Evolutionary conservation across 2,797 vertebrate species (phyloP), one percentile per base, ranked within the genome.

Genomic region (Xyrichtys novacula): DNA sequence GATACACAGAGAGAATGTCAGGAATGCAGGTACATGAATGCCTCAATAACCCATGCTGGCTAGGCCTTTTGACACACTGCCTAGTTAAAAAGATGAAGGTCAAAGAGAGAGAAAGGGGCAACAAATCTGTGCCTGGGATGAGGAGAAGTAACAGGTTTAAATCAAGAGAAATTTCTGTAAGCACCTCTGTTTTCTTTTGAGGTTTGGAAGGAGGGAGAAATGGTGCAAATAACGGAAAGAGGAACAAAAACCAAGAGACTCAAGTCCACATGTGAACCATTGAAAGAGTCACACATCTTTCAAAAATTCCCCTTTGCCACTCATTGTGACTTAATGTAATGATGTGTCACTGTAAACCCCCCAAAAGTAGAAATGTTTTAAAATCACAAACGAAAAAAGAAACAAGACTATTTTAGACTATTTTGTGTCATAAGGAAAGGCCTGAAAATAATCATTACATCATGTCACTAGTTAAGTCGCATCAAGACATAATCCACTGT

Each of bases 1-100:
- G 70, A 87, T 83, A 86, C 52, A 74, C 69, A 75, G 54, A 29
- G 55, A 83, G 88, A 92, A 92, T 92, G 89, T 73, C 69, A 88
- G 83, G 89, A 93, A 93, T 92, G 86, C 85, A 92, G 90, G 88
- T 89, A 85, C 70, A 74, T 75, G 78, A 87, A 89, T 74, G 76
- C 77, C 84, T 87, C 80, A 80, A 74, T 89, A 84, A 91, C 69
- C 89, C 87, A 81, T 44, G 65, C 32, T 7, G 36, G 74, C 43
- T 61, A 23, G 64, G 54, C 52, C 65, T 69, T 76, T 73, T 85
- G 84, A 86, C 88, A 80, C 71, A 50, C 67, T 68, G 76, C 72
- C 78, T 66, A 40, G 76, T 78, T 70, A 64, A 68, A 78, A 74
- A 67, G 36, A 65, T 63, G 70, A 72, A 83, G 65, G 55, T 71